phyloP scores from a whole-genome alignment of 2,113 vertebrate species.

The Hippopotamus amphibius region DNA sequence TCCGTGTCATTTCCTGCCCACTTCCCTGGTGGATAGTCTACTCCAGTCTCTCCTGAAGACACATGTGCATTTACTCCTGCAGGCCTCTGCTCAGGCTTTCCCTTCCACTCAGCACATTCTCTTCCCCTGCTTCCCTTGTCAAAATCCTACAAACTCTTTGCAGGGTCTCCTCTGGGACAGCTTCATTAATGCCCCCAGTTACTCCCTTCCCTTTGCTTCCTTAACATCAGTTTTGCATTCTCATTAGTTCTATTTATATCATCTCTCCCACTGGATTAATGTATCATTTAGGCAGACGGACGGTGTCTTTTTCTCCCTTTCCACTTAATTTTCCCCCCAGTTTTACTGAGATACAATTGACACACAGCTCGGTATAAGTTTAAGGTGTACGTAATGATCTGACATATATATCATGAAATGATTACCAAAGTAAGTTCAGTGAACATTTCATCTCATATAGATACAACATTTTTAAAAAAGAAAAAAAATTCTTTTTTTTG shows the following conservation, averaged over 20 bases:
- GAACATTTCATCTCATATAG: too few species aligned
- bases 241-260: background rate
- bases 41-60: background rate
- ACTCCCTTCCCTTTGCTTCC: background rate
- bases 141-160: background rate
- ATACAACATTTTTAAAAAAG: too few species aligned
- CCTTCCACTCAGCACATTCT: background rate
- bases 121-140: background rate
- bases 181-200: background rate
- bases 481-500: too few species aligned
- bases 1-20: background rate
- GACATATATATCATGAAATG: background rate
- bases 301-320: background rate
- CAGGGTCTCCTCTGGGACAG: background rate
- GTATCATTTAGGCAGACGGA: background rate
- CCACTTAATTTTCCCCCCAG: background rate
- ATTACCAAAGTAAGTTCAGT: background rate
- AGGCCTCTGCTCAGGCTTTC: background rate
- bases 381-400: background rate
- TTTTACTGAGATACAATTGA: background rate
- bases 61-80: accelerated
- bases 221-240: background rate
- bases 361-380: background rate
- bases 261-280: background rate
- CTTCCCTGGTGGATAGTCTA: too few species aligned